A percentile compares a stretch with the other conserved stretches of the same genome.
Conservation (phyloP, 30 jellyfish, hydroid and myxozoan genomes). For the Pseudorhiza aurosa region DNA sequence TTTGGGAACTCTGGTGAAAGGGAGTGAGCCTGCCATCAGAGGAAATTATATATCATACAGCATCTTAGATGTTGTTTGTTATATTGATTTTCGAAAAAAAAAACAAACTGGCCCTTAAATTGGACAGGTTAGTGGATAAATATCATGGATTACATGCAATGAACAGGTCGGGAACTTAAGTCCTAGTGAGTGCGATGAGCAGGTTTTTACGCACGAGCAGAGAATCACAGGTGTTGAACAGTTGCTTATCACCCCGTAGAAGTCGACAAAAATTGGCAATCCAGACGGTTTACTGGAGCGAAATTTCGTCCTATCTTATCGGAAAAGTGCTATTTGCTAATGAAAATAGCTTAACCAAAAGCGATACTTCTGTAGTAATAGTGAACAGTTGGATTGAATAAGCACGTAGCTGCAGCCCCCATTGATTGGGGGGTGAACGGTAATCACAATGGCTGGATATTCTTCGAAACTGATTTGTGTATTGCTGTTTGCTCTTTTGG, state of each 20-base stretch:
- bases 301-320: no score
- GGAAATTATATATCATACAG: no score
- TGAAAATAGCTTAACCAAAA: no score
- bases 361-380: no score
- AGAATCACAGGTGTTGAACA: conserved; percentile 36
- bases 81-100: no score
- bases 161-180: not conserved
- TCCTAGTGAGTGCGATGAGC: not conserved
- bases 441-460: not conserved
- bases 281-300: conserved; percentile 3
- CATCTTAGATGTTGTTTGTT: no score
- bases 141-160: not conserved
- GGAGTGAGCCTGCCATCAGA: no score
- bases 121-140: not conserved
- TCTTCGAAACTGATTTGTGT: not conserved
- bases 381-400: conserved; percentile 4
- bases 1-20: no score
- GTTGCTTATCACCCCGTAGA: conserved; percentile 55
- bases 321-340: no score
- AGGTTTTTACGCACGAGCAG: conserved; percentile 54
- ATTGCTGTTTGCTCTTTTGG: not conserved
- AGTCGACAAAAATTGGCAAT: conserved; percentile 4
- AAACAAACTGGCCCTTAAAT: no score
- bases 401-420: no score
- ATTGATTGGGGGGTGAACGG: conserved; percentile 12